Evolutionary conservation across 2,797 vertebrate genomes (phyloP).

Genomic region (Falco naumanni): DNA sequence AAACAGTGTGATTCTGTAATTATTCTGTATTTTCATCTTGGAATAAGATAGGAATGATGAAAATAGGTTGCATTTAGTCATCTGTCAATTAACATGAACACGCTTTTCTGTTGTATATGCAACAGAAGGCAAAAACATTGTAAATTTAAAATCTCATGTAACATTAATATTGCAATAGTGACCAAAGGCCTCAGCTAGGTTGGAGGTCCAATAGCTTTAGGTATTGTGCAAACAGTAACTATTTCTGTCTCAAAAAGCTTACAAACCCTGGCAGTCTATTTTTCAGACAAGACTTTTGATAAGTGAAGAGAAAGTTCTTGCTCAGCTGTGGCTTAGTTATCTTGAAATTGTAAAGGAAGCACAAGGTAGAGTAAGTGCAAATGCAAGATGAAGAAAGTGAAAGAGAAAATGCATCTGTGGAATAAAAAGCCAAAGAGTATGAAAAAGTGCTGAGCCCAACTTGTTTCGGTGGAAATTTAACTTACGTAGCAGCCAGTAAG

Average conservation of each 20-base stretch:
- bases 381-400: not conserved
- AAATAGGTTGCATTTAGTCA: not conserved
- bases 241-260: not conserved
- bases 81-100: not conserved
- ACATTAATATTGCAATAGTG: not conserved
- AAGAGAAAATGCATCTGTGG: not conserved
- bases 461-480: not conserved
- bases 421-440: not conserved
- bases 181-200: not conserved
- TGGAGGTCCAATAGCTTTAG: not conserved
- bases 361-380: not conserved
- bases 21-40: not conserved
- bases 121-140: not conserved
- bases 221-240: not conserved
- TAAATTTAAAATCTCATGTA: not conserved
- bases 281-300: not conserved
- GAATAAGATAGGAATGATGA: not conserved
- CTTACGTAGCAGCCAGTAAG: not conserved
- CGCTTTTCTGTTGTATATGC: not conserved
- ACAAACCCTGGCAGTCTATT: not conserved
- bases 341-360: not conserved
- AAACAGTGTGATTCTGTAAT: not conserved
- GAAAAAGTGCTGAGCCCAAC: not conserved
- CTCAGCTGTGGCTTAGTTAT: not conserved
- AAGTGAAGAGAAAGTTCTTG: not conserved